Conservation (phyloP, 2,797 vertebrate species). For the Phataginus tetradactyla region DNA sequence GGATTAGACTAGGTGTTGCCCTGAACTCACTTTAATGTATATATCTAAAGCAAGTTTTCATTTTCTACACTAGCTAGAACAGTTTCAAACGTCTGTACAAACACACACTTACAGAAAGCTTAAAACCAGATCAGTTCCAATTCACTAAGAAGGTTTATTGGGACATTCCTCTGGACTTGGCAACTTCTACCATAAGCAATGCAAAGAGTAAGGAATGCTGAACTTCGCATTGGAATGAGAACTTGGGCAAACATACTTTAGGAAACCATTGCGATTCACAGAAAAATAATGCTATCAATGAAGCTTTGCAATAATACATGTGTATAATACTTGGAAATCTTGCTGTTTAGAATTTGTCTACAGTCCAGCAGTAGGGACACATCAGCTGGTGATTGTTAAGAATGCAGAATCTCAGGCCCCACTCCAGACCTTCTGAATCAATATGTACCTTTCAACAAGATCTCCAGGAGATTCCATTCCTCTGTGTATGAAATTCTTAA, state of each 20-base stretch:
- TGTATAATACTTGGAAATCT: neutral
- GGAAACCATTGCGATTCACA: neutral
- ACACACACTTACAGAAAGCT: neutral
- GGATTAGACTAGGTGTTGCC: neutral
- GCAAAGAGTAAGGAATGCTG: neutral
- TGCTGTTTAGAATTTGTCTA: neutral
- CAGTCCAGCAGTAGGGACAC: neutral
- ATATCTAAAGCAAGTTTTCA: neutral
- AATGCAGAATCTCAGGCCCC: neutral
- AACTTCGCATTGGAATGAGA: neutral
- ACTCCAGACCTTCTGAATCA: neutral
- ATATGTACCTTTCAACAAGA: neutral
- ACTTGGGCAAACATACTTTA: neutral
- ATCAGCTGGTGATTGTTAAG: neutral
- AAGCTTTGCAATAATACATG: neutral
- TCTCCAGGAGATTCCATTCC: neutral
- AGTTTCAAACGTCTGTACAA: slow-evolving; percentile 6
- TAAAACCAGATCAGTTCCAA: slow-evolving; percentile 10
- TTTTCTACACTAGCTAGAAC: neutral
- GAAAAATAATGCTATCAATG: neutral
- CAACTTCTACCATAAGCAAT: neutral
- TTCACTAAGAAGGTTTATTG: neutral
- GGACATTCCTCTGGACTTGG: neutral
- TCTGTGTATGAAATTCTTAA: neutral
- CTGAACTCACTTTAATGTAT: neutral